phyloP scores from a whole-genome alignment of 2,113 vertebrate species.

The Pelvicachromis taeniatus region DNA sequence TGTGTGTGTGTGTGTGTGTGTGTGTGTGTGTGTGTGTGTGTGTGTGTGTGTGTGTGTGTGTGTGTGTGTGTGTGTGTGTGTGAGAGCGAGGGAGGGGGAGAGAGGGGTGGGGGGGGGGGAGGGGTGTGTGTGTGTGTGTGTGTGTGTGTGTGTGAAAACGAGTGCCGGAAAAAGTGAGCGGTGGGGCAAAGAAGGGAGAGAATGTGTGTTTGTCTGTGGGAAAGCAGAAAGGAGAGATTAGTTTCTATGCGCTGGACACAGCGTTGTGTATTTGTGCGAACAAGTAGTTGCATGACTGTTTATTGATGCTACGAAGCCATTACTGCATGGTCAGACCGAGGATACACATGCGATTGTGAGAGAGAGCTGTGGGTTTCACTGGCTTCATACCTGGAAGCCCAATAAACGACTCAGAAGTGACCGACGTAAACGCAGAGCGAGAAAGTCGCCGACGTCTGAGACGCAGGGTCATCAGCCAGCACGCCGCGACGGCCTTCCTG shows the following conservation, averaged over 20 bases:
- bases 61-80: too few species aligned
- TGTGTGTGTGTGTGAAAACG: not conserved
- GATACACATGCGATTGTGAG: not conserved
- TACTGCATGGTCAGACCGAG: not conserved
- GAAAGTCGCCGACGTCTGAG: conserved; percentile 58
- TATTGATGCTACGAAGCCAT: conserved; percentile 48
- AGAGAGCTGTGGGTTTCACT: conserved; percentile 45
- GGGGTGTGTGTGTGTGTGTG: too few species aligned
- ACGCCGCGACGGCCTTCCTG: not conserved
- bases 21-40: too few species aligned
- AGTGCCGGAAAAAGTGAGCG: not conserved
- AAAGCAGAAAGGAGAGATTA: conserved; percentile 24
- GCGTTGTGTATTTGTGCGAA: conserved; percentile 52
- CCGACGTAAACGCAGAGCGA: conserved; percentile 41
- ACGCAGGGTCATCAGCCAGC: conserved; percentile 47
- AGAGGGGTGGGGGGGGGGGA: too few species aligned
- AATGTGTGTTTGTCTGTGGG: conserved; percentile 10
- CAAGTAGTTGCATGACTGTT: conserved; percentile 47
- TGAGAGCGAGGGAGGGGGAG: too few species aligned
- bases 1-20: too few species aligned
- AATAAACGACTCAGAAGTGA: conserved; percentile 55
- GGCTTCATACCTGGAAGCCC: conserved; percentile 58
- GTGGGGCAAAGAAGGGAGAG: not conserved
- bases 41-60: too few species aligned
- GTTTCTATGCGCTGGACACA: conserved; percentile 10